Percentiles rank a stretch among this genome's conserved stretches.
Conservation (phyloP, 2,797 vertebrate species). For the Spinus pinus region DNA sequence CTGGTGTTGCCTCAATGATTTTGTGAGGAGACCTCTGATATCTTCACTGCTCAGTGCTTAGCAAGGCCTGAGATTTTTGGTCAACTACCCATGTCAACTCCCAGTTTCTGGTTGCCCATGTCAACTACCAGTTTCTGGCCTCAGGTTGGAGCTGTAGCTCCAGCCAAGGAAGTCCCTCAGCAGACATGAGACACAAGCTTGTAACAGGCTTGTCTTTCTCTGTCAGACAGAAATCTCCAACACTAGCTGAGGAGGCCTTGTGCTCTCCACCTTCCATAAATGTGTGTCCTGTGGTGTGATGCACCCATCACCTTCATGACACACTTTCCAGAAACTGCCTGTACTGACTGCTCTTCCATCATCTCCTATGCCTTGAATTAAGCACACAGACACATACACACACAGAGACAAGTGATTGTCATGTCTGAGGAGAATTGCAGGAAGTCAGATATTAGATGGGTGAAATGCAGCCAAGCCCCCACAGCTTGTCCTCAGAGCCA, state of each 20-base stretch:
- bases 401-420: neutral
- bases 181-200: neutral
- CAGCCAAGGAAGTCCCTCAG: neutral
- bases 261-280: neutral
- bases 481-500: neutral
- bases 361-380: neutral
- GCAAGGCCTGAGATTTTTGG: neutral
- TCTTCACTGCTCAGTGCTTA: neutral
- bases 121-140: neutral
- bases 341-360: neutral
- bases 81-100: no score
- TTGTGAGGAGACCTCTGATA: neutral
- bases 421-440: neutral
- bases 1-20: neutral
- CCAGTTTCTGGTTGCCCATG: neutral
- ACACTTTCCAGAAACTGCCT: neutral
- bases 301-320: neutral
- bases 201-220: neutral
- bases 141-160: neutral
- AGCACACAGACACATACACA: neutral
- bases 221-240: neutral
- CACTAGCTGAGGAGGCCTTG: neutral
- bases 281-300: rapidly evolving
- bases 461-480: neutral
- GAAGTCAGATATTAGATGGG: neutral